phyloP scores from a whole-genome alignment of 30 jellyfish, hydroid and myxozoan genomes.

The Aurelia aurita complex sp. Pacific region DNA sequence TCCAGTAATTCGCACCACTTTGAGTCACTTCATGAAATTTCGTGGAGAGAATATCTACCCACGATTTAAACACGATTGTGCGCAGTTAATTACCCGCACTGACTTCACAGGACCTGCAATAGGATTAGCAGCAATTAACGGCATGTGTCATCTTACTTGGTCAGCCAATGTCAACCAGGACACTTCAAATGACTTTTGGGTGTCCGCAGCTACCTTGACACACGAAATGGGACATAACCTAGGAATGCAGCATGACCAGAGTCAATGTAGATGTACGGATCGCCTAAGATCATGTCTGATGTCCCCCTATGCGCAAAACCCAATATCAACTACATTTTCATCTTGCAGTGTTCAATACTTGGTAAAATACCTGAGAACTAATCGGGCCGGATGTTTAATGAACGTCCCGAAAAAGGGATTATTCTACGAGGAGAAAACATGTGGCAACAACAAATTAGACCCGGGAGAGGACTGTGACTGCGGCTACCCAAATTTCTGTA shows the following conservation, averaged over 20 bases:
- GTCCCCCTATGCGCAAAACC: conserved; percentile 69
- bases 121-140: conserved; percentile 82
- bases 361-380: conserved; percentile 9
- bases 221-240: conserved; percentile 94
- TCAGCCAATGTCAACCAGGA: conserved; percentile 86
- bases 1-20: background rate
- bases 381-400: conserved; percentile 43
- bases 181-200: conserved; percentile 37
- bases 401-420: conserved; percentile 29
- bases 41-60: conserved; percentile 33
- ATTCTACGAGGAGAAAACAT: conserved; percentile 13
- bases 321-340: conserved; percentile 52
- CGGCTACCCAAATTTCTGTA: conserved; percentile 44
- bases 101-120: conserved; percentile 72
- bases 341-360: conserved; percentile 66
- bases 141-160: conserved; percentile 58
- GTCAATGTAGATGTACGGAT: conserved; percentile 54
- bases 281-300: conserved; percentile 41
- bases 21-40: conserved; percentile 52
- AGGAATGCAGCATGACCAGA: conserved; percentile 83
- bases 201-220: conserved; percentile 75
- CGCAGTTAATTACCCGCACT: conserved; percentile 70
- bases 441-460: conserved; percentile 63
- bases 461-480: conserved; percentile 74
- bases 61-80: conserved; percentile 55